A percentile compares a stretch with the other conserved stretches of the same genome.
Evolutionary conservation across 2,113 vertebrate species (phyloP).

Genomic region (Myrmophylax atrothorax): DNA sequence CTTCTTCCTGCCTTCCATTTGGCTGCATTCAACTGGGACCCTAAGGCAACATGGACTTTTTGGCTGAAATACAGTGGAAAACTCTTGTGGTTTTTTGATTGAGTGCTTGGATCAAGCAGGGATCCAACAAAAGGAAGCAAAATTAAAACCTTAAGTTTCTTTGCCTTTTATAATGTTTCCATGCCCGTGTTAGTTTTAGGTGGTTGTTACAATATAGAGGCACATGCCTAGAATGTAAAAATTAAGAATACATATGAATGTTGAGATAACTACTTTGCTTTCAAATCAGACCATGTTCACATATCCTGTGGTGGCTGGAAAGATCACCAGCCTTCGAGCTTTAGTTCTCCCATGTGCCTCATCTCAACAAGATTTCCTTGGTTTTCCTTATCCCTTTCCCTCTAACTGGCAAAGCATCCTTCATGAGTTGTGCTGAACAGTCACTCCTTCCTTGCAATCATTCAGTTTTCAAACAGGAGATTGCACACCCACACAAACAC

Average conservation of each 20-base stretch:
- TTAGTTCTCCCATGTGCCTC: neutral
- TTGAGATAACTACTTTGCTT: neutral
- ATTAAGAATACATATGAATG: neutral
- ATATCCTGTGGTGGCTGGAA: neutral
- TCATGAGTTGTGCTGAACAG: neutral
- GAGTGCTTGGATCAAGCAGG: neutral
- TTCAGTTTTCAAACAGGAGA: neutral
- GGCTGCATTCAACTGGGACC: neutral
- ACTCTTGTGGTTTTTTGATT: conserved; percentile 6
- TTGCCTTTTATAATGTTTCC: neutral
- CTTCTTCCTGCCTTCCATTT: conserved; percentile 1
- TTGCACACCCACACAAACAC: neutral
- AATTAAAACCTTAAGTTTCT: conserved; percentile 9
- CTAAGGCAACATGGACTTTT: neutral
- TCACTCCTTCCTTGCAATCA: neutral
- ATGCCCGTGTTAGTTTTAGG: neutral
- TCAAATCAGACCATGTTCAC: neutral
- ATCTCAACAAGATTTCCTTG: neutral
- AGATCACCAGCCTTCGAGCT: neutral
- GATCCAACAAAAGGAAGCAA: conserved; percentile 1
- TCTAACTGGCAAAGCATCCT: neutral
- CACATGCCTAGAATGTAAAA: neutral
- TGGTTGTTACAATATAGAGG: neutral
- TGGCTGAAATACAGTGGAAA: conserved; percentile 23
- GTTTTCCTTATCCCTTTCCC: neutral